phyloP scores from a whole-genome alignment of 2,113 vertebrate species.

The Anolis sagrei region DNA sequence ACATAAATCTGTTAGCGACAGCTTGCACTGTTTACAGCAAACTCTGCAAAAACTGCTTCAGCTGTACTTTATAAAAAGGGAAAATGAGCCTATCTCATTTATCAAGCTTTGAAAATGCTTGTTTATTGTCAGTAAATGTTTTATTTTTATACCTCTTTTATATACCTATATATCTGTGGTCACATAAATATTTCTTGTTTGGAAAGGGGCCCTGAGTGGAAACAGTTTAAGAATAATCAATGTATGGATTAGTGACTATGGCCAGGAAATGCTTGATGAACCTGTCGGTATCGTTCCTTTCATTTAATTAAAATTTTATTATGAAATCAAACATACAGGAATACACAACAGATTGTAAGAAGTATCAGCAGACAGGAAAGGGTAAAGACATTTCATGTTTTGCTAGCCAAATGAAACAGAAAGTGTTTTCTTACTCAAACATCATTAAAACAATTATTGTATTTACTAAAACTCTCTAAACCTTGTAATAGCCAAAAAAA shows the following conservation, averaged over 20 bases:
- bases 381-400: background rate
- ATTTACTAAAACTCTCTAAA: background rate
- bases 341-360: background rate
- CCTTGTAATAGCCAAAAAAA: background rate
- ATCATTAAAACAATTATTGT: background rate
- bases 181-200: no score
- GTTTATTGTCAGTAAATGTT: no score
- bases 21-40: no score
- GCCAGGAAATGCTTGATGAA: background rate
- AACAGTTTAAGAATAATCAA: background rate
- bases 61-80: no score
- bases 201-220: no score
- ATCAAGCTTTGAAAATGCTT: no score
- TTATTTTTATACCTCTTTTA: no score
- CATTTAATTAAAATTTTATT: background rate
- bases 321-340: background rate
- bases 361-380: background rate
- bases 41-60: no score
- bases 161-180: no score
- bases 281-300: background rate
- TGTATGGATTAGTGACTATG: background rate
- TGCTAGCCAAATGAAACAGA: background rate
- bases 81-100: no score
- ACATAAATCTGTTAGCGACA: no score
- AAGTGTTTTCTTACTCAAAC: background rate